Percentiles rank a stretch among this genome's conserved stretches.
Evolutionary conservation across 2,113 vertebrate species (phyloP).

Genomic region (Microtus richardsoni): DNA sequence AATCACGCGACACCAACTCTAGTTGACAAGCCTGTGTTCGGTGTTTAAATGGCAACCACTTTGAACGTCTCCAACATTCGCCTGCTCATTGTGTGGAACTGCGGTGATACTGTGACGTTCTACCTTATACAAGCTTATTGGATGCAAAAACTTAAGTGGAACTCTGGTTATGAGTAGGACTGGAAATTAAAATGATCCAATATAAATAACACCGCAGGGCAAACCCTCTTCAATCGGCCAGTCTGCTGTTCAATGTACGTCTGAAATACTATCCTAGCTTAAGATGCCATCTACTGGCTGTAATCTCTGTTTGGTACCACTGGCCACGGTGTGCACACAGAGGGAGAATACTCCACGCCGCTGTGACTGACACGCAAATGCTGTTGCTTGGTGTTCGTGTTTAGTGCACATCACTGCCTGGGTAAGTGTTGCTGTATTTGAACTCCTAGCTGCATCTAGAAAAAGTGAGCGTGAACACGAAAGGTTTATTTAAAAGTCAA

Average conservation of each 20-base stretch:
- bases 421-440: constrained; percentile 4
- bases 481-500: neutral
- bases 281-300: constrained; percentile 89
- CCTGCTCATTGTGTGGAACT: neutral
- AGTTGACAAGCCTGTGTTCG: constrained; percentile 28
- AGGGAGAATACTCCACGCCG: neutral
- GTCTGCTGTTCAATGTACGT: constrained; percentile 50
- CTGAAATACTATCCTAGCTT: constrained; percentile 79
- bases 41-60: constrained; percentile 16
- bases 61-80: constrained; percentile 1
- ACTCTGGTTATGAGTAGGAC: neutral
- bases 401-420: constrained; percentile 19
- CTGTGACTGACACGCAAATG: neutral
- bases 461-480: neutral
- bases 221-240: constrained; percentile 24
- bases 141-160: constrained; percentile 1
- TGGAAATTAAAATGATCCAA: constrained; percentile 22
- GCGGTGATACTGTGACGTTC: neutral
- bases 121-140: neutral
- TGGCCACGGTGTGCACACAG: constrained; percentile 32
- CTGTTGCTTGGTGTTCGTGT: neutral
- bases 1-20: constrained; percentile 21
- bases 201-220: neutral
- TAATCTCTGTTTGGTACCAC: constrained; percentile 64
- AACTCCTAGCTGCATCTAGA: constrained; percentile 25